Evolutionary conservation across 1,140 invertebrate species (phyloP).

Genomic region (Ceratosolen fusciceps): DNA sequence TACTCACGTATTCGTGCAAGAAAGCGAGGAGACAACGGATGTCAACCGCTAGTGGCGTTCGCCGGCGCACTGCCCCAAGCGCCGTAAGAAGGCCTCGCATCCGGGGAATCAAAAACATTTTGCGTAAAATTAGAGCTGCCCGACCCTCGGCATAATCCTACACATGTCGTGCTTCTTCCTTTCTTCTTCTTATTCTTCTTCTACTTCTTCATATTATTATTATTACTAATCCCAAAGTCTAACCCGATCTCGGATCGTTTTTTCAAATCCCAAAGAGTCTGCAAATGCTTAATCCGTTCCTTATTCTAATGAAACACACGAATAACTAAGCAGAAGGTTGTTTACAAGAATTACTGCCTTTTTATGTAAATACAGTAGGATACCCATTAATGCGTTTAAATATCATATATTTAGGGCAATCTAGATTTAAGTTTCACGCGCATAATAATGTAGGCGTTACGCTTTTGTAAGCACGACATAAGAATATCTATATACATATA

Average conservation of each 20-base stretch:
- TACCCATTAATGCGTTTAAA: not conserved
- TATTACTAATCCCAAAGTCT: no score
- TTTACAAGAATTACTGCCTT: not conserved
- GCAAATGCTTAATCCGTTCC: not conserved
- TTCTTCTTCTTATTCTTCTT: not conserved
- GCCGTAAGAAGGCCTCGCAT: not conserved
- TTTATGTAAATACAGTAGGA: not conserved
- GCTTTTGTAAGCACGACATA: not conserved
- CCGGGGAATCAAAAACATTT: not conserved
- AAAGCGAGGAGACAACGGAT: not conserved
- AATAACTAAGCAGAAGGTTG: not conserved
- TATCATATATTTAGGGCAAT: not conserved
- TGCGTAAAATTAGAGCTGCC: not conserved
- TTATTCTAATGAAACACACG: not conserved
- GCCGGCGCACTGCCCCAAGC: not conserved
- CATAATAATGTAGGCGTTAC: not conserved
- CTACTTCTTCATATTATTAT: no score
- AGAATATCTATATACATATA: no score
- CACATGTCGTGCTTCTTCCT: not conserved
- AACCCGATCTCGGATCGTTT: no score
- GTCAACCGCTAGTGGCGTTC: not conserved
- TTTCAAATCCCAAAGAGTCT: no score
- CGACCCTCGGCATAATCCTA: not conserved
- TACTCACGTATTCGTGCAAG: not conserved
- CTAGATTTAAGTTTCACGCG: not conserved